Percentiles rank a stretch among this genome's conserved stretches.
Evolutionary conservation across 1,140 invertebrate species (phyloP).

Genomic region (Pseudomyrmex cubaensis): DNA sequence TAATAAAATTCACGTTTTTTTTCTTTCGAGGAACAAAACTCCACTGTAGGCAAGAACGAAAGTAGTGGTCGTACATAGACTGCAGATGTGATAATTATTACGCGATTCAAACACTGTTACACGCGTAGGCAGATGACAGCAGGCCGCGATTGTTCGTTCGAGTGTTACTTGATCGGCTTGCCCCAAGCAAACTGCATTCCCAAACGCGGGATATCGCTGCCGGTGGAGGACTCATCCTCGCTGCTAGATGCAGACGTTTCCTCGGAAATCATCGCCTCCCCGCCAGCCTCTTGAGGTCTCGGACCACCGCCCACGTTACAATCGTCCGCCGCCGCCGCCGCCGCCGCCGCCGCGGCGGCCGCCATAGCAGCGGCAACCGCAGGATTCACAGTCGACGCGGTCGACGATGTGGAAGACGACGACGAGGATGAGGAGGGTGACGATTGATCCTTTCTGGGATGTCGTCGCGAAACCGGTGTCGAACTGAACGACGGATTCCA

Average conservation of each 20-base stretch:
- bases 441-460: constrained; percentile 74
- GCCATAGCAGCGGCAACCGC: constrained; percentile 60
- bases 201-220: constrained; percentile 81
- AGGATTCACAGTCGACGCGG: constrained; percentile 54
- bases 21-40: neutral
- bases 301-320: constrained; percentile 74
- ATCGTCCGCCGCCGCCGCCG: constrained; percentile 55
- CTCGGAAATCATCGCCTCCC: constrained; percentile 85
- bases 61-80: constrained; percentile 14
- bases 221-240: constrained; percentile 83
- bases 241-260: constrained; percentile 83
- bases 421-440: constrained; percentile 64
- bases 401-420: constrained; percentile 47
- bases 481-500: constrained; percentile 77
- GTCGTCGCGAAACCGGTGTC: constrained; percentile 74
- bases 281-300: constrained; percentile 84
- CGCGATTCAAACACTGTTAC: constrained; percentile 29
- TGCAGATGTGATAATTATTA: too few relatives aligned
- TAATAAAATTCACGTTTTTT: constrained; percentile 13
- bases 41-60: constrained; percentile 25
- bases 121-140: constrained; percentile 14
- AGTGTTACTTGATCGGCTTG: constrained; percentile 74
- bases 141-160: constrained; percentile 18
- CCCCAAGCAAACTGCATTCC: constrained; percentile 76
- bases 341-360: constrained; percentile 60